Evolutionary conservation across 1,140 invertebrate genomes (phyloP), one percentile per base, ranked within the genome.

Genomic region (Anagrus nilaparvatae): DNA sequence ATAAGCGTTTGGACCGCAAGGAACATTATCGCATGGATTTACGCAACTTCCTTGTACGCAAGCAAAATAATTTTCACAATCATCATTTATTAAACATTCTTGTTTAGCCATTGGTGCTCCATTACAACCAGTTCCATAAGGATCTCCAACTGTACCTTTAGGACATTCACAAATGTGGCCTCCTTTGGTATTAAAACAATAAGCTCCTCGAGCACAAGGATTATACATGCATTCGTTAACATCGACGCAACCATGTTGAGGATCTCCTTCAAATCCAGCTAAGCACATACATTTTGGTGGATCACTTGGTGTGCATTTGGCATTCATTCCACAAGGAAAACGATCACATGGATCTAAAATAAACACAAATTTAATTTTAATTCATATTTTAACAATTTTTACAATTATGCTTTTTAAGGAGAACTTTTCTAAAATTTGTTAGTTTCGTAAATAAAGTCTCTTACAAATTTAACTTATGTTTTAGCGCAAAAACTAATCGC

Each of bases 321-420:
- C 82, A 62, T 94, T 94, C n/a, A 88, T 79, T 13, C 91, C 89
- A 56, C 92, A 96, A 2, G 82, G 78, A 59, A 84, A 90, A 37
- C 85, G 72, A 59, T 89, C 84, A 56, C 86, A 89, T 5, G 86
- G 87, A 61, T 71, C 71, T 73, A 38, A 18, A 40, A 21, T 44
- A 68, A 72, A 75, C 65, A 82, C 81, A n/a, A 16, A 37, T 25
- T 14, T 16, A 24, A 17, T 25, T 3, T 25, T 2, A 37, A n/a
- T n/a, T n/a, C n/a, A n/a, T n/a, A n/a, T n/a, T n/a, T n/a, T n/a
- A n/a, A n/a, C n/a, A n/a, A n/a, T n/a, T n/a, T n/a, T n/a, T n/a
- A n/a, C n/a, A n/a, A n/a, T n/a, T n/a, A n/a, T n/a, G n/a, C n/a
- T n/a, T n/a, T n/a, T n/a, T n/a, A n/a, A n/a, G n/a, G n/a, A n/a